Evolutionary conservation across 2,113 vertebrate genomes (phyloP).

Genomic region (Lamprotornis superbus): DNA sequence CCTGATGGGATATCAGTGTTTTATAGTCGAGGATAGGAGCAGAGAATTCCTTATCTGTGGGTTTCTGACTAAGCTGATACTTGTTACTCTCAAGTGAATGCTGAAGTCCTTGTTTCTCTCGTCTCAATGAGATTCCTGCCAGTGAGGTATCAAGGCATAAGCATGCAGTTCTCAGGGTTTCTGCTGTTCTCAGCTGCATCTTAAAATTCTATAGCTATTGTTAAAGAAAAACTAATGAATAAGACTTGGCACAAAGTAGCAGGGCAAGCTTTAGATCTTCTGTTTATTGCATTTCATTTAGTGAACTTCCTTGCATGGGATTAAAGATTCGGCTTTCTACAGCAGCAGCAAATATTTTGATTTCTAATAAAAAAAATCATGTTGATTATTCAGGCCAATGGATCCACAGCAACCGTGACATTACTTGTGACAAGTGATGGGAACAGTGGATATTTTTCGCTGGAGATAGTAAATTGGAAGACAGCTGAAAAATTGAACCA

Average conservation of each 20-base stretch:
- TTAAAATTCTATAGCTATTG: constrained; percentile 14
- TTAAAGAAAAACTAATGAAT: constrained; percentile 3
- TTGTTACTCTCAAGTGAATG: not conserved
- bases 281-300: constrained; percentile 28
- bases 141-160: not conserved
- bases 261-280: not conserved
- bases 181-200: not conserved
- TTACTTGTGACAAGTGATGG: constrained; percentile 53
- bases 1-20: not conserved
- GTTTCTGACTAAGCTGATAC: not conserved
- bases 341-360: constrained; percentile 19
- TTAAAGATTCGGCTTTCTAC: not conserved
- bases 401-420: constrained; percentile 44
- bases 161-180: not conserved
- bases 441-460: not conserved
- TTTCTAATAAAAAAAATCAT: constrained; percentile 29
- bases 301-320: not conserved
- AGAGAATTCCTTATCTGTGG: not conserved
- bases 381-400: constrained; percentile 52
- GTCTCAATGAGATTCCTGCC: not conserved
- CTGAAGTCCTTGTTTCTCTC: not conserved
- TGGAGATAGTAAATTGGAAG: constrained; percentile 34
- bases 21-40: not conserved
- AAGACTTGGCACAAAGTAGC: not conserved
- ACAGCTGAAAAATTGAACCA: constrained; percentile 26